A percentile compares a stretch with the other conserved stretches of the same genome.
These are phyloP conservation scores for Gambusia holbrooki DNA, from an alignment of 2,113 vertebrate species.

Conservation along the genomic window DNA sequence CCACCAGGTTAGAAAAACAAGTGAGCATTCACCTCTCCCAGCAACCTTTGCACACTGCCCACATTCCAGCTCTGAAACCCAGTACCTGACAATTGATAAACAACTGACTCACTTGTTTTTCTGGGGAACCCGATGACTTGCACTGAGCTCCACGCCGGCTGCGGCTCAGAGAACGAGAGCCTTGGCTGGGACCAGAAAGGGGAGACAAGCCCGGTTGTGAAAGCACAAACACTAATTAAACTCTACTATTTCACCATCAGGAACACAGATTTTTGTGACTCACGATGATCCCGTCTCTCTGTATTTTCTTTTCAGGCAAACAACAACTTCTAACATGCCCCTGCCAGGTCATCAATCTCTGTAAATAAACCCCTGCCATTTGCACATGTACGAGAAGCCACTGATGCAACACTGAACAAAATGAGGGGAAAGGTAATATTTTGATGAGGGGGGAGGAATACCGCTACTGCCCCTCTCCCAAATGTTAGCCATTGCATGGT, in stretches of 20 bases:
- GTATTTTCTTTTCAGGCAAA: conserved; percentile 53
- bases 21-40: conserved; percentile 78
- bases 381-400: conserved; percentile 37
- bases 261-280: conserved; percentile 50
- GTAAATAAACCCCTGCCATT: conserved; percentile 57
- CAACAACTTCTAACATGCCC: conserved; percentile 64
- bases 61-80: conserved; percentile 81
- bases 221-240: conserved; percentile 72
- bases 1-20: conserved; percentile 79
- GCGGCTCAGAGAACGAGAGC: conserved; percentile 44
- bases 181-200: conserved; percentile 32
- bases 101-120: conserved; percentile 85
- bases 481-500: not conserved
- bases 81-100: conserved; percentile 84
- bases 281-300: conserved; percentile 29
- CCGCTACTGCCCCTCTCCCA: not conserved
- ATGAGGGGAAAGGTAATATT: conserved; percentile 63
- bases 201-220: conserved; percentile 57
- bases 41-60: conserved; percentile 80
- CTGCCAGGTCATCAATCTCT: conserved; percentile 37
- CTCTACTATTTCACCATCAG: conserved; percentile 65
- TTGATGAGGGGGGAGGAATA: not conserved
- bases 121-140: conserved; percentile 73
- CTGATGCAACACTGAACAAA: conserved; percentile 29
- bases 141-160: conserved; percentile 48